These are phyloP conservation scores for Elachura formosa DNA, from an alignment of 2,113 vertebrate species.

Conservation along the genomic window DNA sequence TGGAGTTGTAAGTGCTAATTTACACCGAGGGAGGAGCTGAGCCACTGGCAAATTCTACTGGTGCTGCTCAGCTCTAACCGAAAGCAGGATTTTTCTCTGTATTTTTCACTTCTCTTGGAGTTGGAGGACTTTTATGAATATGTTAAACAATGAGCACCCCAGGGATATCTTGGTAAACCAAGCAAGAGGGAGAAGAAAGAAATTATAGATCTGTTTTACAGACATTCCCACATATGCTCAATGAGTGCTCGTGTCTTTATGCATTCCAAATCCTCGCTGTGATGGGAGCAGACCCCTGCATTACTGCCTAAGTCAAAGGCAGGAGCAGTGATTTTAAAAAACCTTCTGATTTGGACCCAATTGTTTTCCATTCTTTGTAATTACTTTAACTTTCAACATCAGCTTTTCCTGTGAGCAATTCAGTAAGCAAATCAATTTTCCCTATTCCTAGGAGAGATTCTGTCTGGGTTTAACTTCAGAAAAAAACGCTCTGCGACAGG, in stretches of 20 bases:
- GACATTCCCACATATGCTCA: not conserved
- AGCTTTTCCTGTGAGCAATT: slow-evolving; percentile 47
- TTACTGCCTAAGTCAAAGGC: not conserved
- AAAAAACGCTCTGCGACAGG: not conserved
- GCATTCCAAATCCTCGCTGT: not conserved
- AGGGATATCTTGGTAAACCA: slow-evolving; percentile 41
- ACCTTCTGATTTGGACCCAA: not conserved
- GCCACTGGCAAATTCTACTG: not conserved
- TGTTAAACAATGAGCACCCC: slow-evolving; percentile 29
- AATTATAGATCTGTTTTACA: slow-evolving; percentile 55
- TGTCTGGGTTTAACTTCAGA: slow-evolving; percentile 27
- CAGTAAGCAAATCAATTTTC: slow-evolving; percentile 59
- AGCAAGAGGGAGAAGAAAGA: slow-evolving; percentile 45
- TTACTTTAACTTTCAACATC: slow-evolving; percentile 51
- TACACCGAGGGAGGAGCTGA: not conserved
- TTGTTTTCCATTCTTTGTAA: slow-evolving; percentile 29
- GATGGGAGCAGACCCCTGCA: not conserved
- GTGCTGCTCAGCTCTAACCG: not conserved
- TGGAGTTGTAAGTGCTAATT: not conserved
- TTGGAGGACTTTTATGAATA: slow-evolving; percentile 10
- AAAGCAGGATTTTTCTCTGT: not conserved
- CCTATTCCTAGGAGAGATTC: slow-evolving; percentile 43
- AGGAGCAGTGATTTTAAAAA: not conserved
- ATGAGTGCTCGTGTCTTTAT: not conserved
- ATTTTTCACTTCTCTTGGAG: not conserved